Percentiles rank a stretch among this genome's conserved stretches.
Conservation (phyloP, 1,140 invertebrate genomes). For the Neodiprion fabricii region DNA sequence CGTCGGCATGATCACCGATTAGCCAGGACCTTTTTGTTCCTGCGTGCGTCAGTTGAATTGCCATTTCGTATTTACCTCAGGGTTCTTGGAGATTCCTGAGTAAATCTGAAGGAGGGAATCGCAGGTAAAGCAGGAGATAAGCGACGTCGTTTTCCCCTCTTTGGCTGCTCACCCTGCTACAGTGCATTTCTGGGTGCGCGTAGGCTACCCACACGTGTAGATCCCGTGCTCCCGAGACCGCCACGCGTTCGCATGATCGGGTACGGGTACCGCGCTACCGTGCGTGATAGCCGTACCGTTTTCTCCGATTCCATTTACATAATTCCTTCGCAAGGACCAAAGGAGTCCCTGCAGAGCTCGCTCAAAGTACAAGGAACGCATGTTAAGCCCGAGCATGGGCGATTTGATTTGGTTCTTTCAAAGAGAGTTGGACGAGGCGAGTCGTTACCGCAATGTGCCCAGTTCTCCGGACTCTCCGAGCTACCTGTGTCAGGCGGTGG, state of each 20-base stretch:
- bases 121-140: conserved; percentile 36
- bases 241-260: conserved; percentile 3
- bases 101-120: conserved; percentile 43
- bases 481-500: neutral
- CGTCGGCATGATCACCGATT: too few species aligned
- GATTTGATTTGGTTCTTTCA: conserved; percentile 22
- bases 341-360: neutral
- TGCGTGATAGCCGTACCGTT: conserved; percentile 45
- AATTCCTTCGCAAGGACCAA: conserved; percentile 38
- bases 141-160: conserved; percentile 28
- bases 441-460: neutral
- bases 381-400: conserved; percentile 25
- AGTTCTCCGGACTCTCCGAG: neutral
- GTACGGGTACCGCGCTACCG: conserved; percentile 28
- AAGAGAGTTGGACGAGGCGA: neutral
- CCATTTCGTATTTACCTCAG: too few species aligned
- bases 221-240: neutral
- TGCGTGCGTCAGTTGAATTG: too few species aligned
- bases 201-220: conserved; percentile 14
- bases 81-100: conserved; percentile 20
- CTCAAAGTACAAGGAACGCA: neutral
- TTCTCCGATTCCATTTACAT: conserved; percentile 47
- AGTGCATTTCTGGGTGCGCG: conserved; percentile 17
- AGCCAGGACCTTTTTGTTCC: too few species aligned
- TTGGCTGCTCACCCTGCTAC: conserved; percentile 26